phyloP scores from a whole-genome alignment of 2,113 vertebrate species.

The Nesoenas mayeri region DNA sequence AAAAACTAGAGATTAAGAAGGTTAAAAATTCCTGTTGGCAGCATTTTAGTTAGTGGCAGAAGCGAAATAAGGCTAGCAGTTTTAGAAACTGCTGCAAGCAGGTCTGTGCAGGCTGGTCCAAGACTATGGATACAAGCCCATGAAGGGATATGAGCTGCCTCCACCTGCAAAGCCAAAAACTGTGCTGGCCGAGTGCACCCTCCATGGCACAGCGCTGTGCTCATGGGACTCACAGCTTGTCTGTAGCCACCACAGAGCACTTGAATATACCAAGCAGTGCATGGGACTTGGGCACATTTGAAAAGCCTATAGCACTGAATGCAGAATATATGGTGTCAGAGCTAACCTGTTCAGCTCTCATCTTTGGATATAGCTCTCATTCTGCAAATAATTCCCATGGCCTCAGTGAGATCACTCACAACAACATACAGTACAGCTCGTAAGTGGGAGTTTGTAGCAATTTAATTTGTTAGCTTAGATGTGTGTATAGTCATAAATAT shows the following conservation, averaged over 20 bases:
- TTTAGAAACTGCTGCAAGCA: background rate
- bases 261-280: background rate
- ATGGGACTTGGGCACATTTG: background rate
- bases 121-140: background rate
- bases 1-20: background rate
- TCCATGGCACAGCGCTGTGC: fast-evolving
- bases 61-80: background rate
- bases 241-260: background rate
- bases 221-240: background rate
- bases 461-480: background rate
- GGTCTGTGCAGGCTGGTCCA: background rate
- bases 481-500: background rate
- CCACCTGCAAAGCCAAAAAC: background rate
- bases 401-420: background rate
- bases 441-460: background rate
- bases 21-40: background rate
- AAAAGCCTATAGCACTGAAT: background rate
- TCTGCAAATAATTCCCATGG: background rate
- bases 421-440: background rate
- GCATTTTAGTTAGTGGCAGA: background rate
- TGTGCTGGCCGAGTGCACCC: fast-evolving
- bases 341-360: background rate
- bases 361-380: background rate
- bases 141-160: background rate
- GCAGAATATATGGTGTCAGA: background rate